Evolutionary conservation across 2,113 vertebrate genomes (phyloP), one percentile per base, ranked within the genome.

Genomic region (Nesogale talazaci): DNA sequence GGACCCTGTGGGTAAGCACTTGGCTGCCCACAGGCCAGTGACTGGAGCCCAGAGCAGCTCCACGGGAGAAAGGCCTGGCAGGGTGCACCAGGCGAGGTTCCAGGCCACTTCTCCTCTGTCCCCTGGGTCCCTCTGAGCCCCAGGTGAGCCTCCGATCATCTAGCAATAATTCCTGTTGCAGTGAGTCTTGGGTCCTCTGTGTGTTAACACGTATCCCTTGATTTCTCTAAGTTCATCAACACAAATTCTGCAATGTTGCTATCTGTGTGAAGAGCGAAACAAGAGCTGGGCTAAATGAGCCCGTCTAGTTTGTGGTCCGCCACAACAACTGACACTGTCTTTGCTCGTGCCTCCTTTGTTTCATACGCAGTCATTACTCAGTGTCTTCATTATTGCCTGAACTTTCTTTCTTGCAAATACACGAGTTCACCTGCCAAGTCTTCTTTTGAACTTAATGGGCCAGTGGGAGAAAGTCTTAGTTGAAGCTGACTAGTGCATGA

Each of bases 191-290:
- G 23, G 57, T 42, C 40, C 67, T 88, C 42, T 93, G 16, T 75
- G 19, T 84, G 59, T 80, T 85, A 83, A 59, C 29, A 69, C 31
- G 38, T n/a, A 75, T 12, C 42, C 34, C 83, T 88, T 42, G 57
- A 42, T 69, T 52, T 52, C 46, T 94, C 87, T 52, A 89, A 90
- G 42, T 77, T 88, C 20, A 4, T 78, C 87, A 77, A 57, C 34
- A 46, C 29, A 52, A 36, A 74, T 70, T 31, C 84, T 96, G 61
- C 70, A 19, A 65, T 92, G 91, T 94, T 82, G 67, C 70, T 90
- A 63, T 74, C 90, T 89, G n/a, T 94, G 95, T 94, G 46, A 80
- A 76, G 52, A 89, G 15, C 52, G 86, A 94, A 93, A 61, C 52
- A 88, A 88, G 61, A 89, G 46, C 14, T 52, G 14, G 63, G 76